A percentile compares a stretch with the other conserved stretches of the same genome.
Conservation (phyloP, 2,888 invertebrate genomes). For the Eudemis profundana region DNA sequence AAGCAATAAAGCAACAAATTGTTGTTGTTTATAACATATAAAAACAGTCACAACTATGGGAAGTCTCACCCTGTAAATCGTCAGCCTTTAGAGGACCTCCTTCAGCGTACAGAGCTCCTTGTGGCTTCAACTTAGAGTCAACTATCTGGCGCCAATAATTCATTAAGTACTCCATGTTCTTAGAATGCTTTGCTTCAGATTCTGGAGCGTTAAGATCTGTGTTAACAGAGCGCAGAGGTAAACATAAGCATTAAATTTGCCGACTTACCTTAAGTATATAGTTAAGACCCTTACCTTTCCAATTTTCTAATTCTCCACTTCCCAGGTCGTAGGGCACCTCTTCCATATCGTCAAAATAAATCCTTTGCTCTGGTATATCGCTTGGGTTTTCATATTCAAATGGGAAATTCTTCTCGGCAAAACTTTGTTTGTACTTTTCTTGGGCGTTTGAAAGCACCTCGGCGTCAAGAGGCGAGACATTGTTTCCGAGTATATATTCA, state of each 20-base stretch:
- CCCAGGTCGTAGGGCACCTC: slow-evolving; percentile 74
- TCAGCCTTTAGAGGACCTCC: slow-evolving; percentile 76
- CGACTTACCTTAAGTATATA: neutral
- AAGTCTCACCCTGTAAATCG: slow-evolving; percentile 70
- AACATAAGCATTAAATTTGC: neutral
- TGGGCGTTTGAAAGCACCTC: slow-evolving; percentile 76
- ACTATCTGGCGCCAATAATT: slow-evolving; percentile 74
- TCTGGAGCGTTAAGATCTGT: slow-evolving; percentile 40
- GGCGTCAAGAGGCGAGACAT: slow-evolving; percentile 74
- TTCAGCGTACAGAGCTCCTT: slow-evolving; percentile 73
- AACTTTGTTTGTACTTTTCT: slow-evolving; percentile 79
- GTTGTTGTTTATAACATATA: slow-evolving; percentile 54
- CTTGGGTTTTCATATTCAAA: slow-evolving; percentile 79
- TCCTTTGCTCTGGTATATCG: slow-evolving; percentile 82
- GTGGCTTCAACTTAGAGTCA: slow-evolving; percentile 67
- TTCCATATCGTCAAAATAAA: slow-evolving; percentile 84
- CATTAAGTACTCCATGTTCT: slow-evolving; percentile 77
- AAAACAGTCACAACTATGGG: slow-evolving; percentile 4
- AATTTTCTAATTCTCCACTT: slow-evolving; percentile 72
- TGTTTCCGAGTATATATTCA: slow-evolving; percentile 74
- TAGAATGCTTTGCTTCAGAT: slow-evolving; percentile 58
- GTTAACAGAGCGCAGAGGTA: slow-evolving; percentile 7
- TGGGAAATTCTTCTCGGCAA: slow-evolving; percentile 77
- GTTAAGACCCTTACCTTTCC: slow-evolving; percentile 66
- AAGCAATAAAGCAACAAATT: slow-evolving; percentile 71